These are phyloP conservation scores for Acipenser oxyrinchus DNA, from an alignment of 2,797 vertebrate species.

Conservation along the genomic window DNA sequence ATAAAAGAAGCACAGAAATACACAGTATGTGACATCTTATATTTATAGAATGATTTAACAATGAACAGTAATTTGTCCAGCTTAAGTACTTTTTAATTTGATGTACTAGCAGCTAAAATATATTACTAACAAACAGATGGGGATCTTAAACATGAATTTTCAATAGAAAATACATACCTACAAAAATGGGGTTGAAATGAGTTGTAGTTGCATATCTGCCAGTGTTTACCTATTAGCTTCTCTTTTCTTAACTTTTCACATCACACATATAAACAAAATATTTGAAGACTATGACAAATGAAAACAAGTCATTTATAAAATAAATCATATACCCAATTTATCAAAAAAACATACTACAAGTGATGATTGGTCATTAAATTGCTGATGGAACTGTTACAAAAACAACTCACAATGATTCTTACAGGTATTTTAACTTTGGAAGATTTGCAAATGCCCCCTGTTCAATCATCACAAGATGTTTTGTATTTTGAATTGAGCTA, in stretches of 20 bases:
- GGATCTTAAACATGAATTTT: not conserved
- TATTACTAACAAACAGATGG: not conserved
- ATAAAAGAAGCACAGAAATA: constrained; percentile 26
- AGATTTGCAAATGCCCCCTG: constrained; percentile 77
- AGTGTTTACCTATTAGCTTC: too few relatives aligned
- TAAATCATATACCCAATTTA: not conserved
- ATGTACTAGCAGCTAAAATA: too few relatives aligned
- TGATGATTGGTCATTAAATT: not conserved
- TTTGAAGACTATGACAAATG: too few relatives aligned
- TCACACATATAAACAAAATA: too few relatives aligned
- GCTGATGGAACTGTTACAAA: not conserved
- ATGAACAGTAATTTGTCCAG: not conserved
- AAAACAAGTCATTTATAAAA: too few relatives aligned
- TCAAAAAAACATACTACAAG: not conserved
- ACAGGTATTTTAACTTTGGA: constrained; percentile 78
- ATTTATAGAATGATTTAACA: not conserved
- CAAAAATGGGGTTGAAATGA: too few relatives aligned
- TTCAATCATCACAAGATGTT: constrained; percentile 69
- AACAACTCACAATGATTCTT: constrained; percentile 41
- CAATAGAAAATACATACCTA: too few relatives aligned
- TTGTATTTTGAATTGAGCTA: constrained; percentile 76
- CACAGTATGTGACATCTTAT: not conserved
- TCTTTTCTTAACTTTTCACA: too few relatives aligned
- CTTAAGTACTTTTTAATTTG: too few relatives aligned
- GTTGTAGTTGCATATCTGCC: too few relatives aligned